Evolutionary conservation across 2,797 vertebrate genomes (phyloP).

Genomic region (Delichon dasypus): DNA sequence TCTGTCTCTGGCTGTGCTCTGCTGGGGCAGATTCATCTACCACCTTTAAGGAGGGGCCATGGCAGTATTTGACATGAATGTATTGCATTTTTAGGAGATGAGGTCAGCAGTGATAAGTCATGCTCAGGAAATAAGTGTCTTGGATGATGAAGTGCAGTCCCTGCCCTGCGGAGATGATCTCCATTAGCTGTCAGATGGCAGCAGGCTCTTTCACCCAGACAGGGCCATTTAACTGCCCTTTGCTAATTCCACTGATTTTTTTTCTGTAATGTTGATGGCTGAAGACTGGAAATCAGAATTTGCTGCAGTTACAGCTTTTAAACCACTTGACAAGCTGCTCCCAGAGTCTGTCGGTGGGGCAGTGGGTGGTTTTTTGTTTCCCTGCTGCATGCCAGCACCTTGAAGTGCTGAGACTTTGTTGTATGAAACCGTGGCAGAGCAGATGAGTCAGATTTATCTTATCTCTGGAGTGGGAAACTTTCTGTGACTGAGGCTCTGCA

Average conservation of each 20-base stretch:
- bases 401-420: background rate
- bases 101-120: slow-evolving; percentile 1
- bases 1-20: background rate
- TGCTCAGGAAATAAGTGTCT: background rate
- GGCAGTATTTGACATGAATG: background rate
- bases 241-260: background rate
- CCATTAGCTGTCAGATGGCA: background rate
- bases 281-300: background rate
- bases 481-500: background rate
- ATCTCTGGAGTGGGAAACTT: background rate
- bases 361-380: background rate
- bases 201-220: background rate
- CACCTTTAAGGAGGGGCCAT: background rate
- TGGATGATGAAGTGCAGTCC: background rate
- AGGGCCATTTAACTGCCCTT: background rate
- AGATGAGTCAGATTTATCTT: background rate
- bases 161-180: background rate
- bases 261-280: background rate
- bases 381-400: background rate
- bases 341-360: fast-evolving
- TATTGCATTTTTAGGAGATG: background rate
- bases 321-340: background rate
- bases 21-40: background rate
- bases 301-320: background rate
- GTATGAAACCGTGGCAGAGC: background rate